Conservation (phyloP, 2,113 vertebrate species). For the Macaca mulatta region DNA sequence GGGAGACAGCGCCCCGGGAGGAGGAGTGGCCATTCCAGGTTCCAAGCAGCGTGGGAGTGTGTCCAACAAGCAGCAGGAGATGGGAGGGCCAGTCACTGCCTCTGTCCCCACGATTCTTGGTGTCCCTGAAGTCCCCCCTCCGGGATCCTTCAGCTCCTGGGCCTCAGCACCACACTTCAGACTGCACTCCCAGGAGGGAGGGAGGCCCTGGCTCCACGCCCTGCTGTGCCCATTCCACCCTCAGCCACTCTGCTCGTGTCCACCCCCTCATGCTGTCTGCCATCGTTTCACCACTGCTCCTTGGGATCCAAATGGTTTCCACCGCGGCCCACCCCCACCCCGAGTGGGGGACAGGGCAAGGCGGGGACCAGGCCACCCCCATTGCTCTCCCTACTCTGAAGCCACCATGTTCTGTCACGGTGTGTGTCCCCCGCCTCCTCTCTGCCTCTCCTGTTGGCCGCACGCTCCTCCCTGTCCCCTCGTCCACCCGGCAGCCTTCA, state of each 20-base stretch:
- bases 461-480: conserved; percentile 64
- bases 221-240: background rate
- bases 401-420: conserved; percentile 57
- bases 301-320: conserved; percentile 63
- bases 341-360: background rate
- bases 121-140: background rate
- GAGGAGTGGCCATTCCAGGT: background rate
- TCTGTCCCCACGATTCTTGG: background rate
- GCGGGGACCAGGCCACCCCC: conserved; percentile 40
- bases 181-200: rapidly evolving
- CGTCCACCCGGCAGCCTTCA: conserved; percentile 65
- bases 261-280: background rate
- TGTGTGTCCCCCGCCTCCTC: conserved; percentile 76
- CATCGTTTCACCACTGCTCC: background rate
- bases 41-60: background rate
- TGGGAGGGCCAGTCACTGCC: background rate
- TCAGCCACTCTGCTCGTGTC: background rate
- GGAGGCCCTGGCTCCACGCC: background rate
- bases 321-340: conserved; percentile 38
- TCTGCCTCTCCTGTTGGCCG: conserved; percentile 83
- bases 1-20: background rate
- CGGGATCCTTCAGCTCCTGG: background rate
- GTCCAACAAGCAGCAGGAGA: background rate
- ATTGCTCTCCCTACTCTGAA: conserved; percentile 38
- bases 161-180: background rate